phyloP scores from a whole-genome alignment of 64 coral and sea anemone genomes.

The Montipora efflorescens region DNA sequence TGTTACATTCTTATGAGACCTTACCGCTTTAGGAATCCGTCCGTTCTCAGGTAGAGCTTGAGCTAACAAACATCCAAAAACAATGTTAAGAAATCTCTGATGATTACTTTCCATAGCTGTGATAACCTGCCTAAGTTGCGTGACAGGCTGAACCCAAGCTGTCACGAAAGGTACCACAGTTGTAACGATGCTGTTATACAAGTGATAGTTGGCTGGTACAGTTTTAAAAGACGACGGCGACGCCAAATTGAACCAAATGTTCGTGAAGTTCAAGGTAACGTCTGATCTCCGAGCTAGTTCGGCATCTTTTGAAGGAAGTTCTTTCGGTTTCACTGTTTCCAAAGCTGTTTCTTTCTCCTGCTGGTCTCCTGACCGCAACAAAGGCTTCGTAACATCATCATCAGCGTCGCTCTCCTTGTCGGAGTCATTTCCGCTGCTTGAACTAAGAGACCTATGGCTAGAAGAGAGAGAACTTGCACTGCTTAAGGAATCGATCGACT shows the following conservation, averaged over 20 bases:
- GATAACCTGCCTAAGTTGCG: slow-evolving; percentile 55
- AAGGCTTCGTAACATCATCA: slow-evolving; percentile 63
- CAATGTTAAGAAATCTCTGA: slow-evolving; percentile 62
- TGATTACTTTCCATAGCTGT: slow-evolving; percentile 62
- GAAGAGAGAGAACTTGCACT: slow-evolving; percentile 75
- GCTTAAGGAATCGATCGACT: slow-evolving; percentile 60
- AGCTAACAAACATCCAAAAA: slow-evolving; percentile 90
- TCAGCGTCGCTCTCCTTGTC: slow-evolving; percentile 89
- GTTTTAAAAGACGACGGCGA: slow-evolving; percentile 91
- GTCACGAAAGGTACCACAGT: slow-evolving; percentile 87
- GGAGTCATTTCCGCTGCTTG: slow-evolving; percentile 76
- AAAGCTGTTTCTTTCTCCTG: not conserved
- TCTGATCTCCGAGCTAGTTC: slow-evolving; percentile 78
- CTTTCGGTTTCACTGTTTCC: not conserved
- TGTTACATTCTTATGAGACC: not conserved
- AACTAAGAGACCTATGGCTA: slow-evolving; percentile 52
- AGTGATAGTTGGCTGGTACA: slow-evolving; percentile 93
- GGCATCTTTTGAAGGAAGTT: slow-evolving; percentile 20
- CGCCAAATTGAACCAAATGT: slow-evolving; percentile 94
- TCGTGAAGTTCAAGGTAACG: slow-evolving; percentile 68
- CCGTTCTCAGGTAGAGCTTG: slow-evolving; percentile 89
- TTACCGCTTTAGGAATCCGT: slow-evolving; percentile 79
- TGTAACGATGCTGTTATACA: slow-evolving; percentile 96
- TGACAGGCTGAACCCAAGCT: slow-evolving; percentile 83
- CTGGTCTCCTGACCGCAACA: slow-evolving; percentile 30